Conservation (phyloP, 2,888 invertebrate species). For the Lottia gigantea region DNA sequence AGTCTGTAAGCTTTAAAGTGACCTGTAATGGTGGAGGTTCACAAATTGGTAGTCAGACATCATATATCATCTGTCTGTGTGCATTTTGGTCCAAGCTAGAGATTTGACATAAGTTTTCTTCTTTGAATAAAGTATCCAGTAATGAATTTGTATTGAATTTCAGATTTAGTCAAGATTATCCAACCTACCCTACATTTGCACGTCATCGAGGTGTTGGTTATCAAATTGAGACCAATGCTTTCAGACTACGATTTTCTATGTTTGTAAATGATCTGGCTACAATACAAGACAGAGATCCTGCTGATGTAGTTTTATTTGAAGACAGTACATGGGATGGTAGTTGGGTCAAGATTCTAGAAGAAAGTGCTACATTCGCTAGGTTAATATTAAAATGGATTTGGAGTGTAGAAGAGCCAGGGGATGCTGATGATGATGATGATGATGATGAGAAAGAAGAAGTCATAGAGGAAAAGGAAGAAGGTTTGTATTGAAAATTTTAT, state of each 20-base stretch:
- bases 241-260: background rate
- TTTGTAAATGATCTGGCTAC: background rate
- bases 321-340: background rate
- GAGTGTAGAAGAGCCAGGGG: background rate
- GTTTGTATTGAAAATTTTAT: no score
- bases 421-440: no score
- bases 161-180: background rate
- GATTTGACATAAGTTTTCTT: no score
- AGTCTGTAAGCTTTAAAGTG: no score
- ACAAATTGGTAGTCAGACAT: no score
- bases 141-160: no score
- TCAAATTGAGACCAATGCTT: background rate
- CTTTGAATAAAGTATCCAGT: no score
- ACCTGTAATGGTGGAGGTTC: no score
- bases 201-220: background rate
- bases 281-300: background rate
- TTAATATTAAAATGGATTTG: conserved; percentile 2
- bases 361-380: background rate
- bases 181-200: background rate
- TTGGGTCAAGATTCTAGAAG: background rate
- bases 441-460: no score
- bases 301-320: background rate
- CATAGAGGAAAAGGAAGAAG: no score
- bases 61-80: no score
- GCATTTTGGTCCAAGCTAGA: no score